Conservation (phyloP, 2,888 invertebrate genomes). For the Trachelus troglodyta region DNA sequence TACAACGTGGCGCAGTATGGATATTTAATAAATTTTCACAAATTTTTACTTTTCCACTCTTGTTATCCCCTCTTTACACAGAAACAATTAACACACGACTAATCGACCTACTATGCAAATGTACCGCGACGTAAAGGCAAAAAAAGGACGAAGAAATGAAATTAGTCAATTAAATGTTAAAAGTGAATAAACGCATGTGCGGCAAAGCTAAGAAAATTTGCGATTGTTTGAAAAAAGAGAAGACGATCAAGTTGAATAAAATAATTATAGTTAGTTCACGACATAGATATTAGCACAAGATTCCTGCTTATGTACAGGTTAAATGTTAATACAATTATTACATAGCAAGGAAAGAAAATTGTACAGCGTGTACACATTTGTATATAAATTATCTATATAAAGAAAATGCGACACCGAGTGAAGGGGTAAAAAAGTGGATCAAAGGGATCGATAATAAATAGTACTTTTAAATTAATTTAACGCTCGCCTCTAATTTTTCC, state of each 20-base stretch:
- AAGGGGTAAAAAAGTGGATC: neutral
- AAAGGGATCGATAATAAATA: slow-evolving; percentile 42
- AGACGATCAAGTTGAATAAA: neutral
- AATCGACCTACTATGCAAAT: neutral
- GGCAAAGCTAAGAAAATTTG: neutral
- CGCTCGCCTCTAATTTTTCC: neutral
- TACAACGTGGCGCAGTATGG: neutral
- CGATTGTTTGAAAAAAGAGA: neutral
- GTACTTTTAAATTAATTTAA: slow-evolving; percentile 36
- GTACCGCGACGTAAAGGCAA: neutral
- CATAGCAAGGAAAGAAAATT: slow-evolving; percentile 31
- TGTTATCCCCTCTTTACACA: neutral
- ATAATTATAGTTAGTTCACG: neutral
- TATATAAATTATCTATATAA: slow-evolving; percentile 45
- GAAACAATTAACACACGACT: neutral
- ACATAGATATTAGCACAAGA: neutral
- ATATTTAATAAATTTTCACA: neutral
- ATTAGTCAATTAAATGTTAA: slow-evolving; percentile 43
- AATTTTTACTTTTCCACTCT: neutral
- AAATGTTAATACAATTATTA: slow-evolving; percentile 33
- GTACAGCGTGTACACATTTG: slow-evolving; percentile 56
- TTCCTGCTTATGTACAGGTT: slow-evolving; percentile 45
- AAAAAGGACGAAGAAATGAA: slow-evolving; percentile 29
- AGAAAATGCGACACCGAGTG: slow-evolving; percentile 10
- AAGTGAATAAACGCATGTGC: slow-evolving; percentile 13